Conservation (phyloP, 2,888 invertebrate species). For the Drosophila fungiperda region DNA sequence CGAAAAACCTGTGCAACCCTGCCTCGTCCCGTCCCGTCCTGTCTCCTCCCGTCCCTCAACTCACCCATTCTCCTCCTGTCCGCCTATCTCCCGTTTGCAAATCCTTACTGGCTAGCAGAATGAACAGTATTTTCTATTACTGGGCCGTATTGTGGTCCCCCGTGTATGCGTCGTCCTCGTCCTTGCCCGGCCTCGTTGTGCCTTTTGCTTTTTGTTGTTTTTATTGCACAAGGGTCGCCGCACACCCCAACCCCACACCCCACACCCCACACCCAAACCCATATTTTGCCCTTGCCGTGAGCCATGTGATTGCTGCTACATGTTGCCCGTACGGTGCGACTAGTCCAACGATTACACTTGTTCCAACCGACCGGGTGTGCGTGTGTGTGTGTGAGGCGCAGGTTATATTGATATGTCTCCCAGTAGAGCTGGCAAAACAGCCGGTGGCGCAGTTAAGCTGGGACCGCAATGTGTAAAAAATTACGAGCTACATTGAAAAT, state of each 20-base stretch:
- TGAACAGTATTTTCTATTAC: conserved; percentile 78
- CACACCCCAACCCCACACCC: background rate
- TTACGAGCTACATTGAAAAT: conserved; percentile 76
- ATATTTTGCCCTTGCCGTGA: conserved; percentile 16
- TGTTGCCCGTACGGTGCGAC: conserved; percentile 11
- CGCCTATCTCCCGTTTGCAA: conserved; percentile 16
- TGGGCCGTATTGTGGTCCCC: conserved; percentile 55
- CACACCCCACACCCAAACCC: background rate
- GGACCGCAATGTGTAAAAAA: conserved; percentile 83
- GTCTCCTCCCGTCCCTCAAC: background rate
- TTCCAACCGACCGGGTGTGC: conserved; percentile 36
- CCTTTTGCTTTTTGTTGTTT: conserved; percentile 67
- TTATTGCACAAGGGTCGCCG: conserved; percentile 68
- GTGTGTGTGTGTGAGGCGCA: conserved; percentile 36
- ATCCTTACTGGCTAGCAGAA: conserved; percentile 57
- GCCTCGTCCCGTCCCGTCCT: conserved; percentile 2
- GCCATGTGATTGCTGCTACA: conserved; percentile 66
- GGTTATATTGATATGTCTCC: conserved; percentile 83
- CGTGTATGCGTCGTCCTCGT: conserved; percentile 49
- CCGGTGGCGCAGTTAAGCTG: conserved; percentile 75
- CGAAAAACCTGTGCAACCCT: conserved; percentile 70
- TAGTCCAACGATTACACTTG: conserved; percentile 65
- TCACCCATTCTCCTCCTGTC: background rate
- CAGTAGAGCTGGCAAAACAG: conserved; percentile 80
- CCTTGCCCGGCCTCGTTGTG: conserved; percentile 52